Evolutionary conservation across 1,140 invertebrate species (phyloP).

Genomic region (Drosophila sucinea): DNA sequence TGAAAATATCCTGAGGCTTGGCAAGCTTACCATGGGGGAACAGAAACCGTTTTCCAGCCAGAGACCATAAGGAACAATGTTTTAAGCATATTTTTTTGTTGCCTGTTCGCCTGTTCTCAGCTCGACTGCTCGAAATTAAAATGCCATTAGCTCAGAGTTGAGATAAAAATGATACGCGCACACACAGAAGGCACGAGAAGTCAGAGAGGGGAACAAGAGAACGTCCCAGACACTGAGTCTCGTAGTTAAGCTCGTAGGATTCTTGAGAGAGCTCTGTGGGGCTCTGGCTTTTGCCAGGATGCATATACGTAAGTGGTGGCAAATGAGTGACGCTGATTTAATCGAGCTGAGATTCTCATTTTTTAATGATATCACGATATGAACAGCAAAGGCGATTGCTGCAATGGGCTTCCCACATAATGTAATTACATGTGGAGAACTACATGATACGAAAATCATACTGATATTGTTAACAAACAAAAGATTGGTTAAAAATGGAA

Average conservation of each 20-base stretch:
- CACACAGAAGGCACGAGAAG: constrained; percentile 26
- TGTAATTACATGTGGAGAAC: neutral
- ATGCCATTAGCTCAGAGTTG: constrained; percentile 64
- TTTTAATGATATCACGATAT: constrained; percentile 17
- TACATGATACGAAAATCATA: too few relatives aligned
- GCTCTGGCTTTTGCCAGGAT: neutral
- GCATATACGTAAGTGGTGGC: constrained; percentile 4
- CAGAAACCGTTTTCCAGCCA: neutral
- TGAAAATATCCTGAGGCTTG: constrained; percentile 21
- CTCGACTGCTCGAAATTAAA: constrained; percentile 65
- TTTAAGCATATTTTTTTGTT: constrained; percentile 34
- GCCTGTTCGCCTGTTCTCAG: constrained; percentile 2
- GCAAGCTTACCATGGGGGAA: too few relatives aligned
- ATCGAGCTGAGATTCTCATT: constrained; percentile 32
- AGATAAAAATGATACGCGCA: constrained; percentile 52
- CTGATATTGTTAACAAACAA: too few relatives aligned
- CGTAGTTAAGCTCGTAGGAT: constrained; percentile 12
- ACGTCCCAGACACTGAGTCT: neutral
- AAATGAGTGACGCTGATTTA: constrained; percentile 41
- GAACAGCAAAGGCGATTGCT: too few relatives aligned
- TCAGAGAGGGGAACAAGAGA: neutral
- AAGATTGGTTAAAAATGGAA: too few relatives aligned
- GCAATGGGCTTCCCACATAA: neutral
- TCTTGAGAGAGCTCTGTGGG: constrained; percentile 5
- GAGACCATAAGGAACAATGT: constrained; percentile 7